Percentiles rank a stretch among this genome's conserved stretches.
Conservation (phyloP, 2,113 vertebrate species). For the Heptranchias perlo region DNA sequence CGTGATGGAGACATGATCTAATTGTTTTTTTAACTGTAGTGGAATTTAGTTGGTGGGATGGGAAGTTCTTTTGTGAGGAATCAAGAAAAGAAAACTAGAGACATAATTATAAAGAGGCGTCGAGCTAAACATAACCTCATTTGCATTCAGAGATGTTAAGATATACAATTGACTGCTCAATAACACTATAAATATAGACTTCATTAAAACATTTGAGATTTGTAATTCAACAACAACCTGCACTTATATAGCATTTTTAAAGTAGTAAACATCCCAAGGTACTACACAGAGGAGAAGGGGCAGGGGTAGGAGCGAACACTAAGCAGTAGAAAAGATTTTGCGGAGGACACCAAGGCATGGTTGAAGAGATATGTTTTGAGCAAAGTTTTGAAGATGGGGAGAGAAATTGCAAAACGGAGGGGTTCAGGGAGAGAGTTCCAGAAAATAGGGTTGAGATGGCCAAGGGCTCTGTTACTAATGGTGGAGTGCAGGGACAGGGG, state of each 20-base stretch:
- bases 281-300: not conserved
- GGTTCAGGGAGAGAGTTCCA: not conserved
- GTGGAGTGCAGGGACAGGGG: not conserved
- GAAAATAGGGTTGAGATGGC: not conserved
- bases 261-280: not conserved
- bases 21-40: not conserved
- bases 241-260: not conserved
- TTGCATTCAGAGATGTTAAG: not conserved
- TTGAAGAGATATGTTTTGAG: not conserved
- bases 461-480: not conserved
- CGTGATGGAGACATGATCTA: not conserved
- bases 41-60: not conserved
- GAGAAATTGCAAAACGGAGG: not conserved
- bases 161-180: not conserved
- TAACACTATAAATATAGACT: not conserved
- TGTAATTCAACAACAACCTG: not conserved
- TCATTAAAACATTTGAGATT: not conserved
- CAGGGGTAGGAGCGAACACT: not conserved
- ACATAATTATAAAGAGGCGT: not conserved
- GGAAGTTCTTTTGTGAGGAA: not conserved
- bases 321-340: not conserved
- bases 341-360: not conserved
- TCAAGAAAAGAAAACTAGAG: not conserved
- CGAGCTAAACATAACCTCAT: not conserved
- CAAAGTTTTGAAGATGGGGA: not conserved